These are phyloP conservation scores for Drosophila miranda DNA, from an alignment of 1,140 invertebrate genomes.

Conservation along the genomic window DNA sequence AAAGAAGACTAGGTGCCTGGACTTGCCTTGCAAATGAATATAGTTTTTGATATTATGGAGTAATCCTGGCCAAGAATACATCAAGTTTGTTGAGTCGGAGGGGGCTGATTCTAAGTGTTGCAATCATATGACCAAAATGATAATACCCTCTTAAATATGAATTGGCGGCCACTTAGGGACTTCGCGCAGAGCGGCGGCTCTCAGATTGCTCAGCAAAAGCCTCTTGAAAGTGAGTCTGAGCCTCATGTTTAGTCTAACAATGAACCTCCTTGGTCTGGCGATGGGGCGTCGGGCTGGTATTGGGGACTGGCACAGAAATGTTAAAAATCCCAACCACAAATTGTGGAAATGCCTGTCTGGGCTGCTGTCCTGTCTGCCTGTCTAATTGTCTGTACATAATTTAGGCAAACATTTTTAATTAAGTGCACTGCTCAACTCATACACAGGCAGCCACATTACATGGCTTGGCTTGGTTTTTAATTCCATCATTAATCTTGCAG, in stretches of 20 bases:
- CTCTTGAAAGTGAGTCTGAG: conserved; percentile 8
- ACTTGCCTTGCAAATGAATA: neutral
- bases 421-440: conserved; percentile 41
- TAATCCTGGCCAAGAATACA: too few relatives aligned
- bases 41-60: neutral
- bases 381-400: conserved; percentile 72
- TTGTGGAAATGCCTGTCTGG: conserved; percentile 47
- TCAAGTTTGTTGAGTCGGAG: too few relatives aligned
- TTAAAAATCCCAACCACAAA: conserved; percentile 32
- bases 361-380: conserved; percentile 43
- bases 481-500: conserved; percentile 43
- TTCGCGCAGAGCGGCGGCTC: conserved; percentile 21
- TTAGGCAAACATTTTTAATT: conserved; percentile 65
- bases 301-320: neutral
- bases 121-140: too few relatives aligned
- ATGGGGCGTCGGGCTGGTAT: neutral
- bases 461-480: conserved; percentile 42
- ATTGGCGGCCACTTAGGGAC: conserved; percentile 36
- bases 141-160: conserved; percentile 20
- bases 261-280: conserved; percentile 12
- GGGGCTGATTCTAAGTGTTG: too few relatives aligned
- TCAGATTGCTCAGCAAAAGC: conserved; percentile 29
- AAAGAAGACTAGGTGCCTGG: too few relatives aligned
- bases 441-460: conserved; percentile 7
- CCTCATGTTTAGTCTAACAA: conserved; percentile 48